Evolutionary conservation across 2,888 invertebrate genomes (phyloP).

Genomic region (Dryobota labecula): DNA sequence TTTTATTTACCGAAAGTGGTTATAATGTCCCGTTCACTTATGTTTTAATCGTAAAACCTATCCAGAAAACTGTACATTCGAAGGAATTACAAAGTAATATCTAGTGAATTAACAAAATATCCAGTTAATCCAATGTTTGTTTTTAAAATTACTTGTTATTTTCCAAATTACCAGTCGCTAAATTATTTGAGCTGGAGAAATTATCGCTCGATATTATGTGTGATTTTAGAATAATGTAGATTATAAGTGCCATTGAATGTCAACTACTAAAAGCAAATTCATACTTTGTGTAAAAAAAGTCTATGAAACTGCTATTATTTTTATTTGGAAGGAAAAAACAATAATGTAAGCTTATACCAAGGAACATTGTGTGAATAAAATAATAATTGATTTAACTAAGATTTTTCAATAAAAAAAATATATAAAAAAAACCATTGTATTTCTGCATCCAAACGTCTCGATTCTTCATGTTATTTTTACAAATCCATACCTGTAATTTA

Average conservation of each 20-base stretch:
- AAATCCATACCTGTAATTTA: conserved; percentile 8
- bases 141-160: not conserved
- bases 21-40: not conserved
- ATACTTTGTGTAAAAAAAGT: not conserved
- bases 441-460: not conserved
- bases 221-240: conserved; percentile 5
- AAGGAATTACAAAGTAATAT: not conserved
- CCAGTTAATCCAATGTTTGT: not conserved
- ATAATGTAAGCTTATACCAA: not conserved
- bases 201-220: not conserved
- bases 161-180: not conserved
- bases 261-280: not conserved
- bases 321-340: not conserved
- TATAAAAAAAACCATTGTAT: too few relatives aligned
- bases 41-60: not conserved
- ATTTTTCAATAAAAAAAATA: too few relatives aligned
- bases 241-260: conserved; percentile 4
- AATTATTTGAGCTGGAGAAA: not conserved
- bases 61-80: not conserved
- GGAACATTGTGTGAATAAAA: not conserved
- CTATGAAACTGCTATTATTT: not conserved
- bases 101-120: not conserved
- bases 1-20: not conserved
- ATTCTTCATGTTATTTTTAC: conserved; percentile 1
- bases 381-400: not conserved